These are phyloP conservation scores for Eudemis profundana DNA, from an alignment of 2,888 invertebrate genomes.

Conservation along the genomic window DNA sequence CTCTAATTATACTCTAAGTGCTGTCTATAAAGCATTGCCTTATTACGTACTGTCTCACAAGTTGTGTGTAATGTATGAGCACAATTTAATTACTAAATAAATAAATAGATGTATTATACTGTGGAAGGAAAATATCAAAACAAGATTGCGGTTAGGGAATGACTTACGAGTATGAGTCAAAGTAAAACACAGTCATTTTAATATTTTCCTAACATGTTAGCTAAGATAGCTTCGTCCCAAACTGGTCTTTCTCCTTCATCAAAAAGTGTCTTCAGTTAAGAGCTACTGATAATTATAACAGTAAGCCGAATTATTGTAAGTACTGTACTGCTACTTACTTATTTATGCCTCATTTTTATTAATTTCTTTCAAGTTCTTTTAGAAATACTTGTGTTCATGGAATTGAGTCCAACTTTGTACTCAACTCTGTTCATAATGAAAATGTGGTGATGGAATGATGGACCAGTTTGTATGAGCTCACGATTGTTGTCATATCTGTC, in stretches of 20 bases:
- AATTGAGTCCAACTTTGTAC: too few relatives aligned
- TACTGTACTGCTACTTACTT: too few relatives aligned
- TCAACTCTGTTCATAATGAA: too few relatives aligned
- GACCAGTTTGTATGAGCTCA: constrained; percentile 35
- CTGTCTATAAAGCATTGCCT: constrained; percentile 78
- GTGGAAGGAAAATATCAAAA: constrained; percentile 30
- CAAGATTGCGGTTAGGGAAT: background rate
- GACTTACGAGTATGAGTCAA: background rate
- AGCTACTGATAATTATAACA: too few relatives aligned
- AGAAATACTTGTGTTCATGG: too few relatives aligned
- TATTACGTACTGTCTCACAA: constrained; percentile 68
- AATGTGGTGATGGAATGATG: background rate
- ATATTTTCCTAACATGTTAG: constrained; percentile 20
- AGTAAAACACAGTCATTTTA: background rate
- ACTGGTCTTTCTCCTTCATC: constrained; percentile 17
- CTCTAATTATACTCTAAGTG: constrained; percentile 57
- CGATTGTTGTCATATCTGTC: constrained; percentile 52
- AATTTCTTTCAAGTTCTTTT: too few relatives aligned
- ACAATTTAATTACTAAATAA: constrained; percentile 62
- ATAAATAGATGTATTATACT: constrained; percentile 46
- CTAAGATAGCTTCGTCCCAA: constrained; percentile 7
- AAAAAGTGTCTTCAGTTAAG: background rate
- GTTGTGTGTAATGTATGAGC: constrained; percentile 63
- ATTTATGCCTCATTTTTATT: too few relatives aligned
- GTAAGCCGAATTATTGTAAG: too few relatives aligned